These are phyloP conservation scores for Tholera decimalis DNA, from an alignment of 2,888 invertebrate species.

Conservation along the genomic window DNA sequence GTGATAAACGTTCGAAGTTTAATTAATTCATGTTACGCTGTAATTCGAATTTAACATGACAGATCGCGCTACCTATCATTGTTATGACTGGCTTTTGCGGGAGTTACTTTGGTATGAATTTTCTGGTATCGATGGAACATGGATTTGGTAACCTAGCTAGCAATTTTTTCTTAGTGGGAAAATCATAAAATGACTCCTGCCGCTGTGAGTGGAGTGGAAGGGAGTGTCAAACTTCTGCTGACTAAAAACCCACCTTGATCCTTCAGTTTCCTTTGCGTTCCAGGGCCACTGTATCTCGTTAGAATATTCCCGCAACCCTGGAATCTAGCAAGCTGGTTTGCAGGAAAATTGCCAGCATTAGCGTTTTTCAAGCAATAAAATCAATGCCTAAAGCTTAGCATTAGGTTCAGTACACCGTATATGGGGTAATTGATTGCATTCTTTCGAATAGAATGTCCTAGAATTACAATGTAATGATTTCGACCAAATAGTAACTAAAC, in stretches of 20 bases:
- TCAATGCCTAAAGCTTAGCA: neutral
- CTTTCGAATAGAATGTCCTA: no score
- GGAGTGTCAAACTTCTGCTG: no score
- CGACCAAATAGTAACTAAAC: no score
- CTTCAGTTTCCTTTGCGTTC: no score
- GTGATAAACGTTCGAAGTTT: constrained; percentile 51
- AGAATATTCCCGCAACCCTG: no score
- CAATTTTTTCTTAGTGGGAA: no score
- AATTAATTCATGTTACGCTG: constrained; percentile 47
- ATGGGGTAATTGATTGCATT: no score
- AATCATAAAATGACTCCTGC: no score
- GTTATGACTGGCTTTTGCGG: constrained; percentile 4
- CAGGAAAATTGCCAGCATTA: neutral
- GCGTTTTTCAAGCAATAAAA: neutral
- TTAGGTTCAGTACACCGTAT: neutral
- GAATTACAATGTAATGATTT: no score
- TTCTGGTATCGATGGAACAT: neutral
- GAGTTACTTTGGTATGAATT: neutral
- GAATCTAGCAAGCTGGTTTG: neutral
- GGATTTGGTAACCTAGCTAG: neutral
- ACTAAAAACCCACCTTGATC: no score
- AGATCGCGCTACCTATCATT: constrained; percentile 38
- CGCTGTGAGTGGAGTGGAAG: no score
- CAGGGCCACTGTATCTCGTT: no score
- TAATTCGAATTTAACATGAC: constrained; percentile 47